phyloP scores from a whole-genome alignment of 37 sponge, comb jelly and placozoan species.

The Aplysina aerophoba region DNA sequence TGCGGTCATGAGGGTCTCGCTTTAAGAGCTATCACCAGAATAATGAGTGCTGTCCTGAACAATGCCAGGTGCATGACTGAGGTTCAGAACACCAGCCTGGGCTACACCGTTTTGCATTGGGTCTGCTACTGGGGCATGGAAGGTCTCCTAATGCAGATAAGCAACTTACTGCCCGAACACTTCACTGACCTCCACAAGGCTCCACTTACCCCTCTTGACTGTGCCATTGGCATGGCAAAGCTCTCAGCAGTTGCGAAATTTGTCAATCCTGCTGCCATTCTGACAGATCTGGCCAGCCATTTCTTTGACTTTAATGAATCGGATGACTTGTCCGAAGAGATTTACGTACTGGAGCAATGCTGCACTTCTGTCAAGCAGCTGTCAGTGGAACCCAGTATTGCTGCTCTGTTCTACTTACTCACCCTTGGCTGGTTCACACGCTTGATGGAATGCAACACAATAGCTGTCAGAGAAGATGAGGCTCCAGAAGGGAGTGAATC shows the following conservation, averaged over 20 bases:
- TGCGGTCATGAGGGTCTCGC: not conserved
- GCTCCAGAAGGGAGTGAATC: too few species aligned
- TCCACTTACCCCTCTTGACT: constrained; percentile 24
- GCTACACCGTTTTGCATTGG: constrained; percentile 37
- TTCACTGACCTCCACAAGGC: not conserved
- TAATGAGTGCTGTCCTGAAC: not conserved
- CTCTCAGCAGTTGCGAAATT: not conserved
- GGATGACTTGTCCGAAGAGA: not conserved
- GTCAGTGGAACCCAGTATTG: not conserved
- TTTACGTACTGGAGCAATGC: not conserved
- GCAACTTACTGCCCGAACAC: not conserved
- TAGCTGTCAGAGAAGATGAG: too few species aligned
- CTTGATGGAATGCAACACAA: not conserved
- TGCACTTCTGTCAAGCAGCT: not conserved
- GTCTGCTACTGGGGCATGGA: constrained; percentile 77
- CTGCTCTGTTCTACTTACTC: constrained; percentile 8
- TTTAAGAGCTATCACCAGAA: not conserved
- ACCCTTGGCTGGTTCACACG: constrained; percentile 23
- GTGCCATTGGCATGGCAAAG: constrained; percentile 9
- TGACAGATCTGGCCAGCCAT: not conserved
- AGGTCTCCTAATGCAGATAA: constrained; percentile 21
- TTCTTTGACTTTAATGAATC: not conserved
- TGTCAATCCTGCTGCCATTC: not conserved
- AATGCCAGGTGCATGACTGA: not conserved
- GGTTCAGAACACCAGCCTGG: not conserved